Evolutionary conservation across 2,888 invertebrate species (phyloP).

Genomic region (Epirrhoe tristata): DNA sequence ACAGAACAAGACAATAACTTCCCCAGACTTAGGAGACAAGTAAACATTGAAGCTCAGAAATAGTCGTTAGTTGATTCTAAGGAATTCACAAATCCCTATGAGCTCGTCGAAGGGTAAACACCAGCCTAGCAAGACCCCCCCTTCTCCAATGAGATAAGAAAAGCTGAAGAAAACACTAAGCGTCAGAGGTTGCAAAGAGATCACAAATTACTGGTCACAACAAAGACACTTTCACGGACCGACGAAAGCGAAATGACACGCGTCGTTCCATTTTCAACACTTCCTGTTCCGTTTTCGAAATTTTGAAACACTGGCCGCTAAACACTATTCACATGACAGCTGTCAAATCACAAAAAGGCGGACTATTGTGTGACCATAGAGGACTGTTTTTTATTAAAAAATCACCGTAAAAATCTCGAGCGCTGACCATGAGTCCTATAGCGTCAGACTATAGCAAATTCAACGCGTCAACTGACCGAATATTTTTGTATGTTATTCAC

Average conservation of each 20-base stretch:
- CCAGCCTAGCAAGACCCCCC: conserved; percentile 45
- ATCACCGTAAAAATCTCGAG: conserved; percentile 64
- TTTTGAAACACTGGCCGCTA: conserved; percentile 38
- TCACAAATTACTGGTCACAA: conserved; percentile 48
- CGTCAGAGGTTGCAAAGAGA: conserved; percentile 38
- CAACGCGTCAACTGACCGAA: conserved; percentile 68
- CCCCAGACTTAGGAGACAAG: conserved; percentile 23
- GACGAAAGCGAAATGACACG: conserved; percentile 59
- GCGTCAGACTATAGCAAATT: conserved; percentile 67
- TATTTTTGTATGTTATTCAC: conserved; percentile 51
- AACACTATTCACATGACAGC: conserved; percentile 33
- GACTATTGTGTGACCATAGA: conserved; percentile 23
- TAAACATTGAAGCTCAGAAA: conserved; percentile 40
- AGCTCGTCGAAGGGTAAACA: conserved; percentile 41
- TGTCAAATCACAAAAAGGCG: conserved; percentile 27
- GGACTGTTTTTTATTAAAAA: conserved; percentile 24
- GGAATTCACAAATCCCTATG: conserved; percentile 49
- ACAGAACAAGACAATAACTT: conserved; percentile 31
- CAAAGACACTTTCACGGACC: conserved; percentile 57
- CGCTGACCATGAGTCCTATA: conserved; percentile 70
- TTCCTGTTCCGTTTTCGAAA: conserved; percentile 60
- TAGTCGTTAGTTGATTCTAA: conserved; percentile 37
- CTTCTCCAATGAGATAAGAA: conserved; percentile 22
- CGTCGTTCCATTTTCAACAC: conserved; percentile 58
- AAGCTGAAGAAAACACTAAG: conserved; percentile 20